These are phyloP conservation scores for Pollenia griseotomentosa DNA, from an alignment of 2,888 invertebrate genomes.

Conservation along the genomic window DNA sequence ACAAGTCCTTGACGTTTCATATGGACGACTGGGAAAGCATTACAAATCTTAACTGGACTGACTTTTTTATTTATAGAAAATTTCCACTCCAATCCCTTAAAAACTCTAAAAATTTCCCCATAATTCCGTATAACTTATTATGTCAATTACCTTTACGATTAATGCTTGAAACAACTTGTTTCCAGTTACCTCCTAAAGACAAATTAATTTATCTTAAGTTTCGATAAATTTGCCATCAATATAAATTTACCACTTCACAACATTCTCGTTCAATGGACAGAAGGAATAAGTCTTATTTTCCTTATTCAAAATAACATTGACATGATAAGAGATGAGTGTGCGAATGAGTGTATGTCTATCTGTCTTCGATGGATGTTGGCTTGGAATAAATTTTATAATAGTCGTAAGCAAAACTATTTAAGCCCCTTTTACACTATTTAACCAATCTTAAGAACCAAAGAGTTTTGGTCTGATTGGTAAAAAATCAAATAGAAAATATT, in stretches of 20 bases:
- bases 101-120: neutral
- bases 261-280: slow-evolving; percentile 13
- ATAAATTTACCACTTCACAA: slow-evolving; percentile 71
- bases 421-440: too few species aligned
- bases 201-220: slow-evolving; percentile 83
- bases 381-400: slow-evolving; percentile 29
- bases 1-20: too few species aligned
- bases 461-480: too few species aligned
- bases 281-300: slow-evolving; percentile 22
- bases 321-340: slow-evolving; percentile 53
- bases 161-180: slow-evolving; percentile 49
- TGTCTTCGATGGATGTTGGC: slow-evolving; percentile 10
- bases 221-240: slow-evolving; percentile 80
- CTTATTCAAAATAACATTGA: slow-evolving; percentile 56
- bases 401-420: slow-evolving; percentile 61
- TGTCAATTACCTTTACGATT: slow-evolving; percentile 53
- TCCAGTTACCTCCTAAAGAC: slow-evolving; percentile 61
- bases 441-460: too few species aligned
- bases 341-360: slow-evolving; percentile 6
- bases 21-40: too few species aligned
- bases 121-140: slow-evolving; percentile 27
- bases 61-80: slow-evolving; percentile 17
- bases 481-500: too few species aligned
- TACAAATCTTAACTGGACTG: neutral
- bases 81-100: neutral